Evolutionary conservation across 2,113 vertebrate species (phyloP).

Genomic region (Butorides virescens): DNA sequence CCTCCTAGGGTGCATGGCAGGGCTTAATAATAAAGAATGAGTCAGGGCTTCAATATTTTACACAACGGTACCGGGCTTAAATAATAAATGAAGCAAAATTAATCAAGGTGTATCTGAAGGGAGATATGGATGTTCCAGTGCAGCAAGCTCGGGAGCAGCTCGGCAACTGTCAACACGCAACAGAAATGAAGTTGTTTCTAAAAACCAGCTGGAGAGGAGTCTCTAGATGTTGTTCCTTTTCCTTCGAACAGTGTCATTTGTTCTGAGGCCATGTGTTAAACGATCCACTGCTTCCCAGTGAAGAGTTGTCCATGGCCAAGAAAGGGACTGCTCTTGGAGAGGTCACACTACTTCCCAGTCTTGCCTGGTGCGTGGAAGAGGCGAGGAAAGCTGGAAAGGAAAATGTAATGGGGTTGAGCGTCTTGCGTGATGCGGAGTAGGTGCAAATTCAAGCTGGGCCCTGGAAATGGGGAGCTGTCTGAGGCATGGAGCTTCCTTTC

Average conservation of each 20-base stretch:
- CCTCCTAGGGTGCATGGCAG: conserved; percentile 11
- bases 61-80: neutral
- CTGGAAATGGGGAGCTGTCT: neutral
- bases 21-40: conserved; percentile 58
- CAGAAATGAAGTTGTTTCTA: conserved; percentile 7
- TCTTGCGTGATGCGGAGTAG: neutral
- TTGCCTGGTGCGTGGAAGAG: neutral
- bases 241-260: neutral
- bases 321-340: neutral
- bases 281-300: neutral
- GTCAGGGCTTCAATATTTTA: conserved; percentile 53
- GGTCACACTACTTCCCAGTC: neutral
- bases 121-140: neutral
- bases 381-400: neutral
- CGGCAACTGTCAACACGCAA: neutral
- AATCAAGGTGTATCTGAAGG: conserved; percentile 41
- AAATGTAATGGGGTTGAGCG: neutral
- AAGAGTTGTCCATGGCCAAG: neutral
- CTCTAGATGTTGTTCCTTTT: neutral
- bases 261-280: neutral
- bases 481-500: neutral
- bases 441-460: neutral
- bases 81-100: conserved; percentile 59
- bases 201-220: neutral
- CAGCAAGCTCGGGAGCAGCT: neutral